Percentiles rank a stretch among this genome's conserved stretches.
Conservation (phyloP, 2,797 vertebrate species). For the Loriculus beryllinus region DNA sequence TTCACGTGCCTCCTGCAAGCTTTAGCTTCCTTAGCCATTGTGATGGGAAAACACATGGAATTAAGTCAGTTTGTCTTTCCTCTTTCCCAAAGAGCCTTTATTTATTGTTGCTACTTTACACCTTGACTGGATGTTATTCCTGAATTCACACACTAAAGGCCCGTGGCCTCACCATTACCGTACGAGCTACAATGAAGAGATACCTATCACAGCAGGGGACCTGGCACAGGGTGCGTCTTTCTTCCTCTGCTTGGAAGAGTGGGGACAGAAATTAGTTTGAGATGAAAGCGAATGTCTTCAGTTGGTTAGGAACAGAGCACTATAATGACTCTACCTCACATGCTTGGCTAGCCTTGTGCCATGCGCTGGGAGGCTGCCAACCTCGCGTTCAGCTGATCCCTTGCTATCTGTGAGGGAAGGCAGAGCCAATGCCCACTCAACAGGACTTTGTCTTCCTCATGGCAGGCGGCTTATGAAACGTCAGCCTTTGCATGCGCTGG, state of each 20-base stretch:
- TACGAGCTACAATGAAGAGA: background rate
- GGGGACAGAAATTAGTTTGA: slow-evolving; percentile 33
- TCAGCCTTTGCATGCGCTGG: background rate
- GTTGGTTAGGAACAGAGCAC: slow-evolving; percentile 12
- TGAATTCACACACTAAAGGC: background rate
- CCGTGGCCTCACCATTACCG: background rate
- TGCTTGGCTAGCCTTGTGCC: slow-evolving; percentile 39
- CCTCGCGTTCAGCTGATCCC: slow-evolving; percentile 29
- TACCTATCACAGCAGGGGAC: background rate
- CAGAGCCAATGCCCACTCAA: slow-evolving; percentile 42
- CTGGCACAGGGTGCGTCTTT: background rate
- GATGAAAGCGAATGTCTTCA: slow-evolving; percentile 52
- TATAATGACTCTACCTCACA: slow-evolving; percentile 34
- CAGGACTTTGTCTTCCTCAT: slow-evolving; percentile 45
- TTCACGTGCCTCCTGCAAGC: background rate
- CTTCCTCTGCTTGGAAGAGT: slow-evolving; percentile 43
- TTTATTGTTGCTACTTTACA: background rate
- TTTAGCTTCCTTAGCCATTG: background rate
- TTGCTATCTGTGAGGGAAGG: slow-evolving; percentile 29
- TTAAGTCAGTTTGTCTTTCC: background rate
- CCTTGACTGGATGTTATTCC: background rate
- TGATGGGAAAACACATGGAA: background rate
- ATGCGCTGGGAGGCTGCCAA: slow-evolving; percentile 59
- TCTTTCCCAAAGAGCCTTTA: background rate
- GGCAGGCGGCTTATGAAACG: slow-evolving; percentile 32